A percentile compares a stretch with the other conserved stretches of the same genome.
Evolutionary conservation across 2,797 vertebrate genomes (phyloP).

Genomic region (Enteromius radiatus): DNA sequence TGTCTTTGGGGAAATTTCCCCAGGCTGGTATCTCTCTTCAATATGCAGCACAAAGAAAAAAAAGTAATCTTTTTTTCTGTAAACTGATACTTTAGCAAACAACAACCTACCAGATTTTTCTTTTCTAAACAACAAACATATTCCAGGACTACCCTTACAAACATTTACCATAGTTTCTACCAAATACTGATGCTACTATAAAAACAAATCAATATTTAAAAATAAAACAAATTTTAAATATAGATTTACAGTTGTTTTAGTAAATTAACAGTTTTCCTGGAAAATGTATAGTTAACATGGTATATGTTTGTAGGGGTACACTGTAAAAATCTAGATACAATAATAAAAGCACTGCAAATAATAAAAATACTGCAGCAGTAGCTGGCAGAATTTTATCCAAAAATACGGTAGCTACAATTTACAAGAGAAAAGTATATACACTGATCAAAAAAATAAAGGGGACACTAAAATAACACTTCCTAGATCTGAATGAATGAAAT

Average conservation of each 20-base stretch:
- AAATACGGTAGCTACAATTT: no score
- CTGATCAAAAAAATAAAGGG: no score
- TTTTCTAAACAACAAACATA: constrained; percentile 6
- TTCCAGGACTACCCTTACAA: constrained; percentile 5
- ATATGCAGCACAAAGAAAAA: constrained; percentile 52
- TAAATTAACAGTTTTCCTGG: not conserved
- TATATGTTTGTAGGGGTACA: no score
- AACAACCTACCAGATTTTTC: not conserved
- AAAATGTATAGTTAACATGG: not conserved
- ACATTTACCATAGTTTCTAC: constrained; percentile 69
- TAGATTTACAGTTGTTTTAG: not conserved
- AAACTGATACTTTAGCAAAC: constrained; percentile 27
- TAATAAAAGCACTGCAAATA: no score
- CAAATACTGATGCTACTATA: not conserved
- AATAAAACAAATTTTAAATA: not conserved
- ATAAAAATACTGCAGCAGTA: no score
- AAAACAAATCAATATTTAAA: not conserved
- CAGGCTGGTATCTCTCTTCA: constrained; percentile 57
- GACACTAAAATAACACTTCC: no score
- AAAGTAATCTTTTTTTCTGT: constrained; percentile 3
- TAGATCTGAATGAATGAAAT: no score
- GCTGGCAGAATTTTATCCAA: no score
- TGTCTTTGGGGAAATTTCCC: constrained; percentile 70
- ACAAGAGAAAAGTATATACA: no score
- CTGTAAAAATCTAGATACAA: no score